Evolutionary conservation across 1,140 invertebrate species (phyloP).

Genomic region (Lepidostoma basale): DNA sequence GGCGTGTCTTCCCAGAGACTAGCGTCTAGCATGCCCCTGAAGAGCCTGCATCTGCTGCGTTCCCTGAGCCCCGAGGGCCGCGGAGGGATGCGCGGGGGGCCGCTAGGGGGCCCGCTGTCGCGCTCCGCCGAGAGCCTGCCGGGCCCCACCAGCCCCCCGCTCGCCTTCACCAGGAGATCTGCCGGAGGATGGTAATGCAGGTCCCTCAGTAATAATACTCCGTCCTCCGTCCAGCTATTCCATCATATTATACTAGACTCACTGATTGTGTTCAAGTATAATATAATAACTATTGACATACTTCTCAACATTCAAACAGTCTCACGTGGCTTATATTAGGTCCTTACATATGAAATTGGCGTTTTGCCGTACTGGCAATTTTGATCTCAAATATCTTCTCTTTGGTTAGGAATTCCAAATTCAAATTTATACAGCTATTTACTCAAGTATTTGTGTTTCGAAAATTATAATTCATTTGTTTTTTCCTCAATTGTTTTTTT

Average conservation of each 20-base stretch:
- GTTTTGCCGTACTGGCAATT: no score
- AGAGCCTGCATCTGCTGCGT: conserved; percentile 33
- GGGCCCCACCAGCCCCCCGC: conserved; percentile 14
- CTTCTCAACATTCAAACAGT: neutral
- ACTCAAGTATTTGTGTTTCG: no score
- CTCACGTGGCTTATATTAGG: neutral
- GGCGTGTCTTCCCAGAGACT: no score
- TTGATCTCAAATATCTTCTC: no score
- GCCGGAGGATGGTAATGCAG: conserved; percentile 36
- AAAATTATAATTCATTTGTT: no score
- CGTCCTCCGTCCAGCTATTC: neutral
- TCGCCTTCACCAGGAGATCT: conserved; percentile 34
- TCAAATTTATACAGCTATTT: no score
- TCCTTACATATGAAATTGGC: no score
- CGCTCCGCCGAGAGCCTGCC: conserved; percentile 36
- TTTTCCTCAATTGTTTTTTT: no score
- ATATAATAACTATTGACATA: neutral
- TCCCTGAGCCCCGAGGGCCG: conserved; percentile 30
- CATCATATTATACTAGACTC: neutral
- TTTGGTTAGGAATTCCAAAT: no score
- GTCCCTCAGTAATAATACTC: neutral
- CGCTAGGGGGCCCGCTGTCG: conserved; percentile 4
- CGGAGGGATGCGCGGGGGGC: neutral
- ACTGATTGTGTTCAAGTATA: neutral
- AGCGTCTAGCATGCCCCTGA: conserved; percentile 25